Conservation (phyloP, 2,888 invertebrate species). For the Timema cristinae region DNA sequence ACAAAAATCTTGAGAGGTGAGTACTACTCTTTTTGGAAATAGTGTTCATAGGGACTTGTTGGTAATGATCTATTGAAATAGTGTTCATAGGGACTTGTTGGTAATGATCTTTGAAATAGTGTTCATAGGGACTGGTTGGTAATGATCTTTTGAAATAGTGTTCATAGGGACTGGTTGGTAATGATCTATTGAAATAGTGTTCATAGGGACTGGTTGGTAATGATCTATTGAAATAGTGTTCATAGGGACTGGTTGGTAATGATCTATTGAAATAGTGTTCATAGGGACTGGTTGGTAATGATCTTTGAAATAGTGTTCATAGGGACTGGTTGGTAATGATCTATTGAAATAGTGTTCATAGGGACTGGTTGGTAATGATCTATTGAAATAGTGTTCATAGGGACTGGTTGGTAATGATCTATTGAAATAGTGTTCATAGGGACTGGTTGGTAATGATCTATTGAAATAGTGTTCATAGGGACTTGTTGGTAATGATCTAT, state of each 20-base stretch:
- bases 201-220: not conserved
- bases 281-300: not conserved
- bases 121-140: not conserved
- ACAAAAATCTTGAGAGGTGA: constrained; percentile 63
- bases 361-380: not conserved
- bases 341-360: too few relatives aligned
- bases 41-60: not conserved
- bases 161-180: not conserved
- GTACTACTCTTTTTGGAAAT: constrained; percentile 31
- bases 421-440: not conserved
- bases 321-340: not conserved
- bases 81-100: too few relatives aligned
- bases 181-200: not conserved
- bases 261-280: too few relatives aligned
- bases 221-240: too few relatives aligned
- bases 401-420: not conserved
- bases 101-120: not conserved
- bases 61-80: not conserved
- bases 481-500: not conserved
- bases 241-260: not conserved
- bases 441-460: too few relatives aligned
- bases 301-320: too few relatives aligned
- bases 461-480: too few relatives aligned
- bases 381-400: too few relatives aligned
- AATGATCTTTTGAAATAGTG: too few relatives aligned